Percentiles rank a stretch among this genome's conserved stretches.
Conservation (phyloP, 2,797 vertebrate genomes). For the Liasis olivaceus region DNA sequence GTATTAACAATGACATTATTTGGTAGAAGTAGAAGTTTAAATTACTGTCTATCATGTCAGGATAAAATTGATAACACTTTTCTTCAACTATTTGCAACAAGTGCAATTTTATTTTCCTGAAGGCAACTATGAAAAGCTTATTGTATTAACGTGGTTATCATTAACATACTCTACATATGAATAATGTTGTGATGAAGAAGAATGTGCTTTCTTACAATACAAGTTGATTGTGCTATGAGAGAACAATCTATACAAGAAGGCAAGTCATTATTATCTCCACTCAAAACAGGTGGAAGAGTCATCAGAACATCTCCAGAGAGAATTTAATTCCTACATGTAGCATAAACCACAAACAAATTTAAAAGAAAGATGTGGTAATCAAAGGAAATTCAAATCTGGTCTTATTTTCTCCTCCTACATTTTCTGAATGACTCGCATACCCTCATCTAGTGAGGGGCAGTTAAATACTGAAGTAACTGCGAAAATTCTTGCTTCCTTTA, state of each 20-base stretch:
- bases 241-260: not conserved
- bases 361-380: not conserved
- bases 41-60: not conserved
- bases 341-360: not conserved
- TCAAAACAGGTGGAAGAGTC: not conserved
- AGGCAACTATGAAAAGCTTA: not conserved
- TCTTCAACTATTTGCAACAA: not conserved
- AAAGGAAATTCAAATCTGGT: not conserved
- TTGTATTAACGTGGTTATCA: not conserved
- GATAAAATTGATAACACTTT: not conserved
- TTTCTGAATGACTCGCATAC: not conserved
- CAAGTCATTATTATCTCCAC: not conserved
- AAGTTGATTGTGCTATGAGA: not conserved
- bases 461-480: not conserved
- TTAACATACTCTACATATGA: not conserved
- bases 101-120: not conserved
- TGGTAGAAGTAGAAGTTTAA: slow-evolving; percentile 15
- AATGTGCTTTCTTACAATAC: not conserved
- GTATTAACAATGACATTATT: not conserved
- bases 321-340: not conserved
- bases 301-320: not conserved
- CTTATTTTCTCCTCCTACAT: not conserved
- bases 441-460: not conserved
- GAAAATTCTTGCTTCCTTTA: not conserved
- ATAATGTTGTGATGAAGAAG: not conserved